Evolutionary conservation across 1,140 invertebrate species (phyloP).

Genomic region (Maconellicoccus hirsutus): DNA sequence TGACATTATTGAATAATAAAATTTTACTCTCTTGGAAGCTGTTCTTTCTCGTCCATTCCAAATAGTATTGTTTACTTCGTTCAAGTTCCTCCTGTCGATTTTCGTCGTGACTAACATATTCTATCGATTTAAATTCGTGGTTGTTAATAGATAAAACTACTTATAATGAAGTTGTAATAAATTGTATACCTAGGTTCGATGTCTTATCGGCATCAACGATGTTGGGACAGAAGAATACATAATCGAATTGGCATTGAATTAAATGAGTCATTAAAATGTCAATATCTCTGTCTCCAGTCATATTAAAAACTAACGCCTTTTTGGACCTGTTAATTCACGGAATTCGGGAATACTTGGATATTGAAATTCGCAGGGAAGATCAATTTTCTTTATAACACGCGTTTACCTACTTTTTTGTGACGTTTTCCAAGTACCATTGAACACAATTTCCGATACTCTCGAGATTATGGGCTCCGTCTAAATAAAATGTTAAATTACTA

Average conservation of each 20-base stretch:
- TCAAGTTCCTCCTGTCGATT: neutral
- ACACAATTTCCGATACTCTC: conserved; percentile 76
- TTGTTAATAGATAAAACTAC: no score
- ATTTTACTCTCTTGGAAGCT: neutral
- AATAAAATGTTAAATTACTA: conserved; percentile 47
- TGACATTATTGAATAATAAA: neutral
- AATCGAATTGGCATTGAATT: conserved; percentile 45
- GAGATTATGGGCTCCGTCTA: conserved; percentile 91
- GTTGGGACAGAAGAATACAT: conserved; percentile 67
- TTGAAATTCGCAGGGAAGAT: neutral
- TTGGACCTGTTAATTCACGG: neutral
- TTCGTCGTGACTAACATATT: neutral
- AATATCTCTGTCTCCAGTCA: conserved; percentile 60
- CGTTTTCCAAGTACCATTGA: conserved; percentile 58
- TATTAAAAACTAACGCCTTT: conserved; percentile 70
- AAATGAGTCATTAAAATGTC: conserved; percentile 49
- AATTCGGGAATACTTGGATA: no score
- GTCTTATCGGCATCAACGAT: neutral
- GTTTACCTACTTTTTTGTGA: neutral
- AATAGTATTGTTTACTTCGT: neutral
- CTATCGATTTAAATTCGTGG: no score
- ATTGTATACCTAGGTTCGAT: neutral
- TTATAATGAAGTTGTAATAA: neutral
- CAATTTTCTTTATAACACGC: neutral
- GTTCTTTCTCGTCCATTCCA: neutral